These are phyloP conservation scores for Cactoblastis cactorum DNA, from an alignment of 2,888 invertebrate species.

Conservation along the genomic window DNA sequence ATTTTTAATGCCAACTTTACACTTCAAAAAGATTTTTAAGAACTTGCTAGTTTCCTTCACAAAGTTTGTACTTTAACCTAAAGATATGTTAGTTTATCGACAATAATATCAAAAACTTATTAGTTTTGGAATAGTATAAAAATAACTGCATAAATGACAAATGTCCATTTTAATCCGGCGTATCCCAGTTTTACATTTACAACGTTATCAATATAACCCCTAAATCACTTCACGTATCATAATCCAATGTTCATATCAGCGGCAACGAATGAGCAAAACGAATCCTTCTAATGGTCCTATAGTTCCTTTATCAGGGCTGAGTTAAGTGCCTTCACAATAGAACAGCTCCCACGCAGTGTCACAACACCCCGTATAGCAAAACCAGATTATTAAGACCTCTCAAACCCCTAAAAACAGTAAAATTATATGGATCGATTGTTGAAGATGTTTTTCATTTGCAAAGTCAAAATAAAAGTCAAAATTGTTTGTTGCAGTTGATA, in stretches of 20 bases:
- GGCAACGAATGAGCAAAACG: slow-evolving; percentile 74
- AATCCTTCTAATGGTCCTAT: slow-evolving; percentile 73
- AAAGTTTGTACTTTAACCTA: too few relatives aligned
- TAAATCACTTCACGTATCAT: slow-evolving; percentile 63
- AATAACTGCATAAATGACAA: not conserved
- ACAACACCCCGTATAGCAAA: slow-evolving; percentile 64
- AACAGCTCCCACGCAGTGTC: slow-evolving; percentile 75
- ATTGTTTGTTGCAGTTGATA: too few relatives aligned
- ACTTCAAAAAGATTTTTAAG: too few relatives aligned
- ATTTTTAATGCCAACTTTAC: too few relatives aligned
- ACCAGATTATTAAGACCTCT: slow-evolving; percentile 38
- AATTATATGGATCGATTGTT: slow-evolving; percentile 4
- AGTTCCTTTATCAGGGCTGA: slow-evolving; percentile 70
- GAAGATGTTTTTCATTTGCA: slow-evolving; percentile 15
- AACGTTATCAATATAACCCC: slow-evolving; percentile 17
- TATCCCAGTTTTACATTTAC: slow-evolving; percentile 2
- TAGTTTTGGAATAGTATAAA: too few relatives aligned
- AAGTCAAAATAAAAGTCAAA: too few relatives aligned
- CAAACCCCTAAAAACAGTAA: slow-evolving; percentile 19
- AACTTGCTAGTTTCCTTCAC: too few relatives aligned
- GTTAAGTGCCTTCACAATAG: slow-evolving; percentile 75
- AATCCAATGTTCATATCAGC: slow-evolving; percentile 72
- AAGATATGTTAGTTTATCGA: too few relatives aligned
- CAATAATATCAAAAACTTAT: too few relatives aligned
- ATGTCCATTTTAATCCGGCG: not conserved